Base-by-base conservation (phyloP, 1,140 invertebrate species). In the Seison nebaliae region DNA sequence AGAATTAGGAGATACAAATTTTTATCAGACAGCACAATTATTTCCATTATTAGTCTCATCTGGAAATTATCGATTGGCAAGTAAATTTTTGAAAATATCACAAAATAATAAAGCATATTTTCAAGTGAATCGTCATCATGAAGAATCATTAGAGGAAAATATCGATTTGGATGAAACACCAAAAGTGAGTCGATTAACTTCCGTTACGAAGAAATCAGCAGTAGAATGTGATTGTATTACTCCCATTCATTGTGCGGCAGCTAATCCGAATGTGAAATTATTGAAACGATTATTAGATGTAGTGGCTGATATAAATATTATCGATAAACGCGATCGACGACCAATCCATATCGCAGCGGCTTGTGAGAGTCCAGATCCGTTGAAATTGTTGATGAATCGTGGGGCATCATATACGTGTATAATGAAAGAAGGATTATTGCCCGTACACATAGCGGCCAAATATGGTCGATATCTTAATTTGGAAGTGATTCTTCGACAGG, bases 281-380 rank as follows among this genome's bases (percentile, higher is more conserved):
- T 42, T 67, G 12, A 48, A 50, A 4, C 42, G 48, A 7, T 45
- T 66, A 11, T 42, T 64, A 18, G 41, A 45, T 5, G 45, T 55
- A 9, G 48, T 52, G 38, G 60, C 62, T 4, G 57, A 63, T 22
- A 57, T 54, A 32, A 59, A 57, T 42, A 36, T 65, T 11, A 40
- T 51, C 7, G 65, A 67, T 47, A 45, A 49, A 14, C 42, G 54
- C 23, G 49, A 54, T 5, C 51, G 64, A 43, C 41, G 50, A n/a
- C 57, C 54, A 1, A 54, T 65, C 19, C 65, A 67, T 48, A 67
- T 61, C 49, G 63, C 65, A 26, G 59, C 63, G 18, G 61, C 52
- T 5, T 65, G 62, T 49, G 47, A 53, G 29, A 55, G 55, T 14
- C 50, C 54, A n/a, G 59, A 47, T 11, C 59, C 62, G 5, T 42